Percentiles rank a stretch among this genome's conserved stretches.
Conservation (phyloP, 1,140 invertebrate genomes). For the Pseudomyrmex concolor region DNA sequence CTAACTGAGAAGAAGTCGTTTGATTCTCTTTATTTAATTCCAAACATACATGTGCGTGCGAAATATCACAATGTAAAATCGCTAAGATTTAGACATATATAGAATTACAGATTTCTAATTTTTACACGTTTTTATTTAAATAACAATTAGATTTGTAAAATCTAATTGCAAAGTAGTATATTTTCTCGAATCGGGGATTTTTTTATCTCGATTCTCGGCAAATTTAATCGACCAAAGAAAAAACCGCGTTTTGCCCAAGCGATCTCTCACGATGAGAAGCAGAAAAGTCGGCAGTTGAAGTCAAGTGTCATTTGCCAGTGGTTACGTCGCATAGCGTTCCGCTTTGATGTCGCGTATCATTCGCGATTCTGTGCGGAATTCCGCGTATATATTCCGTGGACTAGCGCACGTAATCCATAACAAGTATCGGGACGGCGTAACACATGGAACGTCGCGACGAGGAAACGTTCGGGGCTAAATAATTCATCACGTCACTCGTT, state of each 20-base stretch:
- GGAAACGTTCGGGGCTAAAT: slow-evolving; percentile 30
- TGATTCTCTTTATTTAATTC: slow-evolving; percentile 56
- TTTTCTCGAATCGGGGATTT: background rate
- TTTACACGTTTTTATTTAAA: too few species aligned
- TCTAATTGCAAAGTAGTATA: background rate
- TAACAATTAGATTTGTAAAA: too few species aligned
- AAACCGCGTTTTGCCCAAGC: slow-evolving; percentile 39
- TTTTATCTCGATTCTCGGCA: slow-evolving; percentile 6
- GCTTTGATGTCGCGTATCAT: slow-evolving; percentile 80
- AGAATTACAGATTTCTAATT: too few species aligned
- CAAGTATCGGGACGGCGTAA: slow-evolving; percentile 29
- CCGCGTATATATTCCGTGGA: slow-evolving; percentile 22
- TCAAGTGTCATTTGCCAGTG: slow-evolving; percentile 66
- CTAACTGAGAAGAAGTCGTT: slow-evolving; percentile 48
- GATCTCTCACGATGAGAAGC: slow-evolving; percentile 71
- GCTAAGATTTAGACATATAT: too few species aligned
- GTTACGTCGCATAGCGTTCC: slow-evolving; percentile 72
- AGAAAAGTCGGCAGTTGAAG: slow-evolving; percentile 53
- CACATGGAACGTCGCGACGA: background rate
- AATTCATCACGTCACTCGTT: slow-evolving; percentile 36
- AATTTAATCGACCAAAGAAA: slow-evolving; percentile 55
- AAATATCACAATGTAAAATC: background rate
- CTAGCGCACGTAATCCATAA: slow-evolving; percentile 28
- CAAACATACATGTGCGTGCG: slow-evolving; percentile 11
- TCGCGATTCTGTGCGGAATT: slow-evolving; percentile 76